Percentiles rank a stretch among this genome's conserved stretches.
phyloP scores from a whole-genome alignment of 1,140 invertebrate genomes.

The Zaprionus nigranus region DNA sequence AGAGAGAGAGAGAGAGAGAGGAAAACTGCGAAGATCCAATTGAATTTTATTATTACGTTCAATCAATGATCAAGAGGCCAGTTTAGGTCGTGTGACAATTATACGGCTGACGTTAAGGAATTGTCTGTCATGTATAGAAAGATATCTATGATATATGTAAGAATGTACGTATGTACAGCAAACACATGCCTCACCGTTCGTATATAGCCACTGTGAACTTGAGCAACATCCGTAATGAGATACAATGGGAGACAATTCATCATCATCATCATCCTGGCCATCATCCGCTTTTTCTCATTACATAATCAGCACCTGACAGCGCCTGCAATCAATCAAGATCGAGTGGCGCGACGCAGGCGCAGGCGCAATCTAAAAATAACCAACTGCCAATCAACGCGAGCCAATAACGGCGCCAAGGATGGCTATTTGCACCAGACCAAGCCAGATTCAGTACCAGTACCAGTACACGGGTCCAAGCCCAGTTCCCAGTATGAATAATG shows the following conservation, averaged over 20 bases:
- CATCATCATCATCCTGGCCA: slow-evolving; percentile 29
- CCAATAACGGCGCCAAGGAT: slow-evolving; percentile 81
- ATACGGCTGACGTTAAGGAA: slow-evolving; percentile 80
- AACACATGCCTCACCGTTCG: not conserved
- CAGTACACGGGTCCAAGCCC: slow-evolving; percentile 49
- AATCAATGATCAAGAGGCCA: slow-evolving; percentile 83
- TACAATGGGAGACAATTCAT: slow-evolving; percentile 42
- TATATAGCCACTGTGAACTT: slow-evolving; percentile 8
- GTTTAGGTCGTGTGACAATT: slow-evolving; percentile 84
- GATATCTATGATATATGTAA: slow-evolving; percentile 11
- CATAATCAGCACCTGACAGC: slow-evolving; percentile 68
- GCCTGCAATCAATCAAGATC: slow-evolving; percentile 72
- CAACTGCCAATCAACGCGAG: slow-evolving; percentile 63
- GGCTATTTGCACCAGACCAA: slow-evolving; percentile 59
- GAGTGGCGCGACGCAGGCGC: slow-evolving; percentile 51
- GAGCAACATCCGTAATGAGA: slow-evolving; percentile 2
- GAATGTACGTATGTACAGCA: not conserved
- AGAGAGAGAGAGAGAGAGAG: slow-evolving; percentile 6
- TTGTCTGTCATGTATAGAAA: slow-evolving; percentile 42
- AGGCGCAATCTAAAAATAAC: slow-evolving; percentile 63
- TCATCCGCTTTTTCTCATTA: slow-evolving; percentile 63
- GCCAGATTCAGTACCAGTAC: not conserved
- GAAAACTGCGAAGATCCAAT: slow-evolving; percentile 56
- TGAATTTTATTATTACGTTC: slow-evolving; percentile 84
- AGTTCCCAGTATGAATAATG: slow-evolving; percentile 78